Evolutionary conservation across 1,140 invertebrate genomes (phyloP).

Genomic region (Hestina assimilis): DNA sequence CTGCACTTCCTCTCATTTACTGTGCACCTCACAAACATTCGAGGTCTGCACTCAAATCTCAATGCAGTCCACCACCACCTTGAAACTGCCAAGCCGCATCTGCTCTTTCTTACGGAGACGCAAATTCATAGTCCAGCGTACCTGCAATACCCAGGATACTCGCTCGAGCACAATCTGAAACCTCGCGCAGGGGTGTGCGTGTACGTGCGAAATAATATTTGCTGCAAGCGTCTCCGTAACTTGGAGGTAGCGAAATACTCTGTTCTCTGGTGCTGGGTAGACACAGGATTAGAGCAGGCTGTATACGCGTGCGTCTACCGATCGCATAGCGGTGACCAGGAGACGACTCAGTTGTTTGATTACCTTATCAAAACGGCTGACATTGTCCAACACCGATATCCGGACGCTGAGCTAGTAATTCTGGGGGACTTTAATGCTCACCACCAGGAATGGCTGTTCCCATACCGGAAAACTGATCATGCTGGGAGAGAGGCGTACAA

Average conservation of each 20-base stretch:
- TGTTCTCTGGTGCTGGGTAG: conserved; percentile 16
- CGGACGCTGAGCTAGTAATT: neutral
- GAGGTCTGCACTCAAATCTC: neutral
- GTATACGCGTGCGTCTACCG: conserved; percentile 29
- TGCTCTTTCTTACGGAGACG: conserved; percentile 8
- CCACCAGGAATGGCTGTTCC: no score
- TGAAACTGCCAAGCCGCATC: neutral
- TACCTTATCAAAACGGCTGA: neutral
- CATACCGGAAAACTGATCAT: neutral
- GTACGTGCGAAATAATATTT: neutral
- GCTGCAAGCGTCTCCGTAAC: neutral
- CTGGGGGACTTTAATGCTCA: neutral
- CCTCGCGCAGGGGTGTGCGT: conserved; percentile 8
- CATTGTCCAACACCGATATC: neutral
- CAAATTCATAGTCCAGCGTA: neutral
- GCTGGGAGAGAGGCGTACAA: neutral
- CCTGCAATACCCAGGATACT: neutral
- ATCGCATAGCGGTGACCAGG: conserved; percentile 15
- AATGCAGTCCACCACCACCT: neutral
- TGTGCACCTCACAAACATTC: no score
- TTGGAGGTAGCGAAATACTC: conserved; percentile 12
- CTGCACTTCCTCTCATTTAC: no score
- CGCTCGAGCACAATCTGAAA: conserved; percentile 1
- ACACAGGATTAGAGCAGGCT: conserved; percentile 5
- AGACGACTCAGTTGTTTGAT: conserved; percentile 9